These are phyloP conservation scores for Lasioglossum lativentre DNA, from an alignment of 2,888 invertebrate species.

Conservation along the genomic window DNA sequence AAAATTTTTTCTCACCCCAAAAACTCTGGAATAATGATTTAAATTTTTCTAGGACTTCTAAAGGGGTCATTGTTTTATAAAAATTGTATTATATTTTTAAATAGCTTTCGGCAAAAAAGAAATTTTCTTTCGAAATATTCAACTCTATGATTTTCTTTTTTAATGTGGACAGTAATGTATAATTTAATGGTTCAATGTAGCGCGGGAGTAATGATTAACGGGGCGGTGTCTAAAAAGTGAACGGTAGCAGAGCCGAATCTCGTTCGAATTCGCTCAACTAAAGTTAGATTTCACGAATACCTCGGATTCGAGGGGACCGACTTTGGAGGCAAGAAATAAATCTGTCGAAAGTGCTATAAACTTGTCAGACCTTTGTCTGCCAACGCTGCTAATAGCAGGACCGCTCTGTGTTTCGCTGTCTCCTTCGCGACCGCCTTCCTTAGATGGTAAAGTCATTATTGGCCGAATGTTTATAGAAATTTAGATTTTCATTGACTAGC, in stretches of 20 bases:
- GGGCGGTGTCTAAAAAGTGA: background rate
- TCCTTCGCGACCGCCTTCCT: conserved; percentile 29
- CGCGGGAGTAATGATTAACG: background rate
- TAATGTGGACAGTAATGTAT: background rate
- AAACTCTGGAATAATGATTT: too few relatives aligned
- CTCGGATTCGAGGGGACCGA: conserved; percentile 35
- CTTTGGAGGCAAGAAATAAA: conserved; percentile 66
- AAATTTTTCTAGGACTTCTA: too few relatives aligned
- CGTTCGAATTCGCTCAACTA: conserved; percentile 29
- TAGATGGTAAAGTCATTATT: conserved; percentile 1
- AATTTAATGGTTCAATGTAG: background rate
- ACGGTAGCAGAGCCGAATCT: background rate
- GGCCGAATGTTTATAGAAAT: conserved; percentile 1
- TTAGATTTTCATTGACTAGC: conserved; percentile 12
- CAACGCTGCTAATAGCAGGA: conserved; percentile 69
- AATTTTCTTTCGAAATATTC: too few relatives aligned
- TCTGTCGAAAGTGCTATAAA: conserved; percentile 75
- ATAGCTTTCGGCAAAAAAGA: too few relatives aligned
- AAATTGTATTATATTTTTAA: too few relatives aligned
- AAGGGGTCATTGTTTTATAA: too few relatives aligned
- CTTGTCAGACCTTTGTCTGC: conserved; percentile 73
- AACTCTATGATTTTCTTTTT: background rate
- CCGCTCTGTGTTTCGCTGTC: conserved; percentile 25
- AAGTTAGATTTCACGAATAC: conserved; percentile 44
- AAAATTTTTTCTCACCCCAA: too few relatives aligned